Base-by-base conservation (phyloP, 2,797 vertebrate species). In the Remorina albescens region DNA sequence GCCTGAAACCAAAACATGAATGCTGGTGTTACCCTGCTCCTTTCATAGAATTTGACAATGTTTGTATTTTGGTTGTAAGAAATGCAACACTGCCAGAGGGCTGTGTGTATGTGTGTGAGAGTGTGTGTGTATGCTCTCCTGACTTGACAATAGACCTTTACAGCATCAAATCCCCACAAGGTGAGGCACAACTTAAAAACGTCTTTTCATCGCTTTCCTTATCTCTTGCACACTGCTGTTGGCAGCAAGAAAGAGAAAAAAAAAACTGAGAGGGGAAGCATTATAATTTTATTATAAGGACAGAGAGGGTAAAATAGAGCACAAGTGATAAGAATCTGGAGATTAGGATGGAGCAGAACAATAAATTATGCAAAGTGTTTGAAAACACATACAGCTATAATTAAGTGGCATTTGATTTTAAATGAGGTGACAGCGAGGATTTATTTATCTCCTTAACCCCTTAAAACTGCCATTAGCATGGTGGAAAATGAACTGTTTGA, bases 321-420 rank as follows among this genome's bases (percentile, higher is more conserved):
- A 80, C 63, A 56, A 47, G 56, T 4, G 93, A 95, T 95, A 93
- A 86, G 83, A 80, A 95, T 95, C 93, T 86, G 78, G 71, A 93
- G 94, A 94, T 94, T 94, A 94, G 88, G 88, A 92, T 71, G 81
- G 80, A 92, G 90, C 89, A 85, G 91, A 93, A 94, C 92, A 94
- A 94, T 94, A 94, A 94, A 95, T 95, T 93, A 94, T 93, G 90
- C 92, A 93, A 92, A 93, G 89, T 94, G 92, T 95, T 94, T 95
- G 94, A 94, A 95, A 95, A 95, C 92, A 94, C 92, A 91, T 90
- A 92, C 91, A 90, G 93, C 88, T 87, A 81, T 95, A 95, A 95
- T 95, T 95, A 94, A 93, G 90, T 94, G 93, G 86, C 92, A 93
- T 95, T 94, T 95, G 92, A 95, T 94, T 94, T 94, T 90, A 94